phyloP scores from a whole-genome alignment of 2,888 invertebrate species.

The Chrysodeixis includens region DNA sequence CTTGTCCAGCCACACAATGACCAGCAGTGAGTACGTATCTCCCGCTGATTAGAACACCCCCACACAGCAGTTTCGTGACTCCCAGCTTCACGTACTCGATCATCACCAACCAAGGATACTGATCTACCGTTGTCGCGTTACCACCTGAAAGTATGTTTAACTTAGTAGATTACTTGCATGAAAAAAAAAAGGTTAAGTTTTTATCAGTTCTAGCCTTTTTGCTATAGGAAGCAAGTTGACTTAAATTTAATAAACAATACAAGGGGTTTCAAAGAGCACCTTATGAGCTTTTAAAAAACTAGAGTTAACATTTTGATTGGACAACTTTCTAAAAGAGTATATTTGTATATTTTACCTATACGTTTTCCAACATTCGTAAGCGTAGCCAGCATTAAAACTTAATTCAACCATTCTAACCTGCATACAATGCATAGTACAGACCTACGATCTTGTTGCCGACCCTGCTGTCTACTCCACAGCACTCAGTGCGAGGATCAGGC shows the following conservation, averaged over 20 bases:
- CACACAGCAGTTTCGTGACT: constrained; percentile 68
- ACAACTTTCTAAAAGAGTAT: background rate
- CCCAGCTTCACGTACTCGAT: constrained; percentile 76
- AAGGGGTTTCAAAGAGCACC: too few relatives aligned
- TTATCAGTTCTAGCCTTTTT: too few relatives aligned
- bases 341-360: background rate
- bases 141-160: constrained; percentile 64
- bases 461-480: constrained; percentile 74
- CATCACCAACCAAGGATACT: constrained; percentile 89
- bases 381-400: too few relatives aligned
- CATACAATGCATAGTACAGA: too few relatives aligned
- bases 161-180: background rate
- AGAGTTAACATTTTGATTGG: too few relatives aligned
- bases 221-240: too few relatives aligned
- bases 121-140: constrained; percentile 78
- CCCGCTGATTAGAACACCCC: constrained; percentile 85
- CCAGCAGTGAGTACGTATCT: constrained; percentile 89
- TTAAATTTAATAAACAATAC: too few relatives aligned
- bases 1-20: constrained; percentile 84
- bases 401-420: too few relatives aligned
- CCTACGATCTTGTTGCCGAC: constrained; percentile 72
- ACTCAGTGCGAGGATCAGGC: constrained; percentile 66
- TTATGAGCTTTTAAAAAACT: too few relatives aligned
- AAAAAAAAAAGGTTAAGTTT: too few relatives aligned
- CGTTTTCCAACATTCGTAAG: background rate